Conservation (phyloP, 2,888 invertebrate species). For the Meiosimyza decipiens region DNA sequence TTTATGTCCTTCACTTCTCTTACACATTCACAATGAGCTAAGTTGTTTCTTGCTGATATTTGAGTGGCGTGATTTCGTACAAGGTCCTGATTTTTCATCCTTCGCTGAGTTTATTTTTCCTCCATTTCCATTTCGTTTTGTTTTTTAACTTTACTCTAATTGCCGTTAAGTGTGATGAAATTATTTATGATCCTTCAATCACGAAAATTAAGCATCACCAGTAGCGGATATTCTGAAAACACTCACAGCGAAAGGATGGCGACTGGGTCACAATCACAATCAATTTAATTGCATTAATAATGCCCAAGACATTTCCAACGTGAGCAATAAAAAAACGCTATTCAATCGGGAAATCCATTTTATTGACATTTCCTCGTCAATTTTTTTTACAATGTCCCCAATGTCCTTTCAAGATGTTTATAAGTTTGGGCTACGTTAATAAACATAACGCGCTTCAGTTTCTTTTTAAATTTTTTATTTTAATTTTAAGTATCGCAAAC, state of each 20-base stretch:
- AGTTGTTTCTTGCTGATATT: not conserved
- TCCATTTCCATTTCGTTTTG: not conserved
- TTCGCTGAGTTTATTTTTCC: not conserved
- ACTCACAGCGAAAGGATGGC: not conserved
- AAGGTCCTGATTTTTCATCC: not conserved
- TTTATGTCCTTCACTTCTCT: not conserved
- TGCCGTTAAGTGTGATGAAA: slow-evolving; percentile 57
- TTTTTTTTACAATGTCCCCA: not conserved
- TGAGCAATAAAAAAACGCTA: not conserved
- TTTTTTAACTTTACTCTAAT: slow-evolving; percentile 47
- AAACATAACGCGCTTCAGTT: not conserved
- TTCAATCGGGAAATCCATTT: not conserved
- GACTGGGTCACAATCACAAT: slow-evolving; percentile 27
- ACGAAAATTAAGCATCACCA: slow-evolving; percentile 22
- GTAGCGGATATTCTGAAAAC: not conserved
- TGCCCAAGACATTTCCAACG: slow-evolving; percentile 2
- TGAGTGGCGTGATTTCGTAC: not conserved
- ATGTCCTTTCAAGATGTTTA: not conserved
- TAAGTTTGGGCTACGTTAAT: not conserved
- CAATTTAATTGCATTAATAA: slow-evolving; percentile 27
- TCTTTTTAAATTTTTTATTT: not conserved
- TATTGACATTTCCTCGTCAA: not conserved
- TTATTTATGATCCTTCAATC: slow-evolving; percentile 40
- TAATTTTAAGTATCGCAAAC: not conserved
- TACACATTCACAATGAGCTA: too few species aligned